These are phyloP conservation scores for Microtus agrestis DNA, from an alignment of 2,797 vertebrate genomes.

Conservation along the genomic window DNA sequence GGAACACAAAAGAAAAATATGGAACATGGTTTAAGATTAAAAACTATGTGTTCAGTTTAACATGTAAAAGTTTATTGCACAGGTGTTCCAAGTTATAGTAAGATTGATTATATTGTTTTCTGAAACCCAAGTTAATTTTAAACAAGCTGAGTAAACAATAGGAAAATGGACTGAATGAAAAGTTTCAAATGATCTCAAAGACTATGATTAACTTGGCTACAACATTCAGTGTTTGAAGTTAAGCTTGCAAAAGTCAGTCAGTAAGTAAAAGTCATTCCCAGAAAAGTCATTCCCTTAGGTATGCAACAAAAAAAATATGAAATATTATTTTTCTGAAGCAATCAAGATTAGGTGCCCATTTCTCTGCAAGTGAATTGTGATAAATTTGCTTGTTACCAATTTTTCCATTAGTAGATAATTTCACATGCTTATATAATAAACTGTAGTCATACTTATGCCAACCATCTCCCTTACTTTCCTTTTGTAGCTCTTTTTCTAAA, in stretches of 20 bases:
- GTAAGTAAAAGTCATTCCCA: neutral
- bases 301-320: neutral
- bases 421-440: neutral
- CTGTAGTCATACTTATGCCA: neutral
- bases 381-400: neutral
- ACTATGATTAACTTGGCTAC: neutral
- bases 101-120: neutral
- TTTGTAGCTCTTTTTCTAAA: neutral
- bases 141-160: neutral
- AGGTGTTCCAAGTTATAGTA: neutral
- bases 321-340: conserved; percentile 10
- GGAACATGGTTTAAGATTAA: neutral
- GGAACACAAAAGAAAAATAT: neutral
- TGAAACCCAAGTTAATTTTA: neutral
- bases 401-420: neutral
- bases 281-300: neutral
- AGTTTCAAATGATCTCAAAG: neutral
- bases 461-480: neutral
- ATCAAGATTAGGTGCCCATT: neutral
- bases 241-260: neutral
- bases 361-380: neutral
- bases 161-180: neutral
- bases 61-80: neutral
- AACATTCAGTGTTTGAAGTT: neutral
- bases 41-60: neutral